Evolutionary conservation across 2,888 invertebrate genomes (phyloP), one percentile per base, ranked within the genome.

Genomic region (Eristalis arbustorum): DNA sequence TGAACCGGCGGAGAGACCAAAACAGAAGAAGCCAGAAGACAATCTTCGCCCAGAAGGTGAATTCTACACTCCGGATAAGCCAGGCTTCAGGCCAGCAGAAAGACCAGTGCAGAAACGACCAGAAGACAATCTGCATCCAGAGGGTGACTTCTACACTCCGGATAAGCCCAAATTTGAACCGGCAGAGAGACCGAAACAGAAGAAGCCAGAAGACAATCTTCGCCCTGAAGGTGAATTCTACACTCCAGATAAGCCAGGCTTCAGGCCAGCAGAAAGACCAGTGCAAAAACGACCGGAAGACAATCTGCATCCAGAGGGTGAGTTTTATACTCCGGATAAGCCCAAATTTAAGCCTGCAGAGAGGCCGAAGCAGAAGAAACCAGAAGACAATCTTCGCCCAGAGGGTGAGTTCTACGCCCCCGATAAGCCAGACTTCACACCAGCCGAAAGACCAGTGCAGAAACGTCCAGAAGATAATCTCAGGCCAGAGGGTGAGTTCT

Each of bases 91-190:
- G 13, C 93, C 94, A 14, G 90, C 88, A 1, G 90, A 90, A 63
- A 76, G 89, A 95, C 91, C 90, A 94, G 95, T 90, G 89, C 94
- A 93, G 0, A 92, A 93, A 0, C 94, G 92, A 89, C 95, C 94
- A 74, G 93, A 94, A 89, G 95, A 96, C 89, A 95, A 95, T 90
- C 91, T 96, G 0, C 92, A 91, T 85, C 93, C 94, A 4, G 94
- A 94, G 89, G 94, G 94, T 1, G 92, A 92, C 25, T 94, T 94
- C 74, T 93, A 93, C 23, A 90, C 63, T 64, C 90, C 90, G 3
- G 91, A 92, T 6, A 92, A 91, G 63, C 91, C 92, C 1, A 89
- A 91, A 40, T 90, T 77, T 40, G 63, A 61, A 8, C 93, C 94
- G 13, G 90, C 88, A 2, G 90, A 90, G 61, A 78, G 90, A 95